These are phyloP conservation scores for Arctocebus calabarensis DNA, from an alignment of 2,797 vertebrate genomes.

Conservation along the genomic window DNA sequence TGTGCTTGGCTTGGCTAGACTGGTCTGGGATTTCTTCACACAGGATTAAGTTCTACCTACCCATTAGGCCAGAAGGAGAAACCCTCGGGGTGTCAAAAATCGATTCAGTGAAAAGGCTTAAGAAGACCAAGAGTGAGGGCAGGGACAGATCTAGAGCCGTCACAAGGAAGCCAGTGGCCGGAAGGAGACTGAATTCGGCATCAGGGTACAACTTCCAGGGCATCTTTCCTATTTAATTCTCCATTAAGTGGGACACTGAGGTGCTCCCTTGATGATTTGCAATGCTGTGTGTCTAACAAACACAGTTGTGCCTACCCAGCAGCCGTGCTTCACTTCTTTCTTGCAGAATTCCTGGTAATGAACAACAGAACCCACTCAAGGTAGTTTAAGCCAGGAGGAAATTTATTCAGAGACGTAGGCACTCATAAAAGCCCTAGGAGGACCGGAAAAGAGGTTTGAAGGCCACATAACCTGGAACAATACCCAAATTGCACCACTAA, in stretches of 20 bases:
- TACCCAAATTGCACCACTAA: neutral
- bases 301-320: neutral
- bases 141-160: neutral
- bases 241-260: neutral
- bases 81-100: neutral
- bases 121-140: neutral
- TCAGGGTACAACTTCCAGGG: neutral
- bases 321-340: neutral
- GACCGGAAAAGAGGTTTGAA: neutral
- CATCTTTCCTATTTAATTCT: neutral
- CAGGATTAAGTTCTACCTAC: neutral
- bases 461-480: neutral
- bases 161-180: neutral
- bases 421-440: neutral
- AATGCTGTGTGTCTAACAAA: neutral
- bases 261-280: neutral
- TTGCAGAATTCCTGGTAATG: slow-evolving; percentile 42
- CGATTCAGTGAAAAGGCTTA: neutral
- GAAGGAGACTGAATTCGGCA: neutral
- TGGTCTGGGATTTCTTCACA: slow-evolving; percentile 25
- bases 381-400: slow-evolving; percentile 4
- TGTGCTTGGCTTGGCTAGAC: neutral
- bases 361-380: neutral
- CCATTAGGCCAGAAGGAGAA: neutral
- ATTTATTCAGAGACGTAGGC: slow-evolving; percentile 17